Evolutionary conservation across 2,113 vertebrate species (phyloP).

Genomic region (Perccottus glenii): DNA sequence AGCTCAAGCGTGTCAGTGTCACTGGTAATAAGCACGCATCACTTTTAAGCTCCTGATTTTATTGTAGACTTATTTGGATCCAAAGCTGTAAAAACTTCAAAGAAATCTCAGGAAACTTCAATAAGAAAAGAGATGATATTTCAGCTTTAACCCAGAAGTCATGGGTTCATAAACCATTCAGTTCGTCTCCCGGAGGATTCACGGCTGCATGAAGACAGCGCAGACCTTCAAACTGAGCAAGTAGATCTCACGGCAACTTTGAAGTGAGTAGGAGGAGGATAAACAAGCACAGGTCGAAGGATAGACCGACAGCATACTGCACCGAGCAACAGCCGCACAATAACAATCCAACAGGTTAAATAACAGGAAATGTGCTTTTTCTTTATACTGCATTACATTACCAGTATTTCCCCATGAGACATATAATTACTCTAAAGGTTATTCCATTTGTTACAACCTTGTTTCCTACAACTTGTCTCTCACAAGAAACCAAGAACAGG

Average conservation of each 20-base stretch:
- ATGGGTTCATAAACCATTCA: slow-evolving; percentile 36
- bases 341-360: not conserved
- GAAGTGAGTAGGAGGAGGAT: slow-evolving; percentile 35
- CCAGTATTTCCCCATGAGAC: too few relatives aligned
- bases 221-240: slow-evolving; percentile 30
- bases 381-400: not conserved
- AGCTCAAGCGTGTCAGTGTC: not conserved
- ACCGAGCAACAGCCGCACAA: not conserved
- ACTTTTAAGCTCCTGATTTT: not conserved
- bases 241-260: slow-evolving; percentile 34
- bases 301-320: not conserved
- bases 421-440: too few relatives aligned
- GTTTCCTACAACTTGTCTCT: too few relatives aligned
- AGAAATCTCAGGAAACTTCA: slow-evolving; percentile 14
- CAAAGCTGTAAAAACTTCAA: slow-evolving; percentile 10
- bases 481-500: too few relatives aligned
- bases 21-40: slow-evolving; percentile 1
- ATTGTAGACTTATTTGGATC: slow-evolving; percentile 3
- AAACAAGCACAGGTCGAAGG: slow-evolving; percentile 22
- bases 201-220: slow-evolving; percentile 32
- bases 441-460: too few relatives aligned
- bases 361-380: not conserved
- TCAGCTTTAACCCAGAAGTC: slow-evolving; percentile 28
- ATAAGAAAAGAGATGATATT: slow-evolving; percentile 3
- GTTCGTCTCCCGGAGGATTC: slow-evolving; percentile 17